Evolutionary conservation across 2,797 vertebrate species (phyloP), one percentile per base, ranked within the genome.

Genomic region (Capromys pilorides): DNA sequence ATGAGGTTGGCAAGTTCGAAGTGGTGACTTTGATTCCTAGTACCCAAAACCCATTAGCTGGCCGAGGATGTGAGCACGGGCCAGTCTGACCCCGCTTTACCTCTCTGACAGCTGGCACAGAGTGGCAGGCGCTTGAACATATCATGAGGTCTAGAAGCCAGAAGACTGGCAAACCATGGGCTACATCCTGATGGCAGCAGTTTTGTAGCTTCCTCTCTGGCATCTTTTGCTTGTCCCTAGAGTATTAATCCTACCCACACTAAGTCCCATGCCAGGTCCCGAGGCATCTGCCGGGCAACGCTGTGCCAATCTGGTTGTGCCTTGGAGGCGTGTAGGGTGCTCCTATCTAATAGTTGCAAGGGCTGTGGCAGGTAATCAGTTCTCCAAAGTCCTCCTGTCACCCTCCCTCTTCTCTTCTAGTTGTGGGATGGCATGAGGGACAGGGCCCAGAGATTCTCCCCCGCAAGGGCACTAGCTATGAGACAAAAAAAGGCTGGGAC

Each of bases 401-500:
- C 14, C n/a, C 24, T 64, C 57, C 45, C 18, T 78, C 78, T 62
- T 11, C 5, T 87, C n/a, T 69, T 11, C 28, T 86, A 80, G 75
- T 9, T 64, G 49, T 86, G 77, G 59, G 51, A 28, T 96, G 96
- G 94, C 95, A 94, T 6, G 3, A 95, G 67, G 83, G 64, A 18
- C 67, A 90, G 90, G 81, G 87, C 49, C 75, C 10, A 36, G 81
- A 69, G 26, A 6, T 41, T 14, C 21, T 19, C 14, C 57, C 24
- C 96, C 69, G 96, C 96, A 95, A 91, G 84, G 88, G 95, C 86
- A 96, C 92, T 95, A 91, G 22, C 86, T 78, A 97, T 7, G 91
- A 98, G 85, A 97, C 16, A 69, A 61, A 93, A 96, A 97, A 96
- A 97, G 95, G 94, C 93, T 33, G n/a, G 78, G 96, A 98, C 97